phyloP scores from a whole-genome alignment of 1,140 invertebrate species.

The Drosophila persimilis region DNA sequence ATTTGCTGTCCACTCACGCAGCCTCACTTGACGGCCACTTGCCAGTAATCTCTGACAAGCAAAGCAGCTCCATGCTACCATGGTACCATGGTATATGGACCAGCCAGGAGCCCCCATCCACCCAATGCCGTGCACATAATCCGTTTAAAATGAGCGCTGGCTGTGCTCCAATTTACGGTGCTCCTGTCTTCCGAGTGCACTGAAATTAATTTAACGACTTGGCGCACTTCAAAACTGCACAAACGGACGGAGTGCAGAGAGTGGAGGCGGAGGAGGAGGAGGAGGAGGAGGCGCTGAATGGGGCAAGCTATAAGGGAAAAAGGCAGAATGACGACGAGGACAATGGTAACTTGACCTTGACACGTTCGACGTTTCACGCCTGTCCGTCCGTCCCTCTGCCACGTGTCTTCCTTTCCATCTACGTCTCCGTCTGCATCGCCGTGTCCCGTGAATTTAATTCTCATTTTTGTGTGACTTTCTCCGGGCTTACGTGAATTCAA shows the following conservation, averaged over 20 bases:
- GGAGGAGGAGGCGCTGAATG: neutral
- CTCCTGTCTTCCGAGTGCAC: slow-evolving; percentile 67
- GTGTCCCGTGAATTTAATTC: slow-evolving; percentile 9
- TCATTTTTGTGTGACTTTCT: slow-evolving; percentile 63
- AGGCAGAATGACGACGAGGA: slow-evolving; percentile 38
- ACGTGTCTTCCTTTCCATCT: too few species aligned
- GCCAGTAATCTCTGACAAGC: slow-evolving; percentile 41
- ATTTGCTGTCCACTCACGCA: slow-evolving; percentile 68
- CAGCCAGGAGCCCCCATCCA: slow-evolving; percentile 25
- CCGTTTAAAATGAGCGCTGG: slow-evolving; percentile 63
- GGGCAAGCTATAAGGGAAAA: slow-evolving; percentile 4
- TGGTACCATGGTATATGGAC: slow-evolving; percentile 2
- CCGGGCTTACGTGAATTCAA: slow-evolving; percentile 75
- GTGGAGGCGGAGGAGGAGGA: slow-evolving; percentile 14
- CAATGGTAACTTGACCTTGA: slow-evolving; percentile 78
- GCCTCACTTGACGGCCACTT: slow-evolving; percentile 48
- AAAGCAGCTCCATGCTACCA: neutral
- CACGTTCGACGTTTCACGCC: slow-evolving; percentile 56
- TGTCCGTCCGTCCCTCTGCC: neutral
- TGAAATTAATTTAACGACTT: slow-evolving; percentile 81
- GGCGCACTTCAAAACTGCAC: slow-evolving; percentile 68
- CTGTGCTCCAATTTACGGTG: slow-evolving; percentile 70
- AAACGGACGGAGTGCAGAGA: slow-evolving; percentile 15
- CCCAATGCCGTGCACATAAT: slow-evolving; percentile 68
- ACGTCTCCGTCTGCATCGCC: neutral